phyloP scores from a whole-genome alignment of 2,888 invertebrate genomes.

The Ditula angustiorana region DNA sequence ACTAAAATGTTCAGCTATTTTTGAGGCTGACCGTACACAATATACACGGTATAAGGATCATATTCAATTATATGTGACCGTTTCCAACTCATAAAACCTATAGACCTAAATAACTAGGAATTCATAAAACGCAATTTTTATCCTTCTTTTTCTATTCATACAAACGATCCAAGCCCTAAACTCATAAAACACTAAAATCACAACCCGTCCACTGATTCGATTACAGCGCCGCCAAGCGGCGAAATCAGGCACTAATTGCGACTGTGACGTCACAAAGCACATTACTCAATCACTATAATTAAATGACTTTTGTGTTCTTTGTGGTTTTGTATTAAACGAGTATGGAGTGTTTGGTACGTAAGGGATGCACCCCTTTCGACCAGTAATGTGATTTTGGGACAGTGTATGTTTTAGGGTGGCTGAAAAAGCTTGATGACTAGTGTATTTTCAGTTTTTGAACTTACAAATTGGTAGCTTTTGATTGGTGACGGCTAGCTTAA shows the following conservation, averaged over 20 bases:
- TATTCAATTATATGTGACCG: too few relatives aligned
- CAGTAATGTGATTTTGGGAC: constrained; percentile 32
- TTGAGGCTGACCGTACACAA: too few relatives aligned
- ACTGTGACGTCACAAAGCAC: constrained; percentile 68
- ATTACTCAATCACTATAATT: constrained; percentile 72
- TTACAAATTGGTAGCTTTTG: too few relatives aligned
- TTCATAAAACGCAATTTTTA: too few relatives aligned
- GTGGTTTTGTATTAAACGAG: constrained; percentile 52
- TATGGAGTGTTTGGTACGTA: constrained; percentile 41
- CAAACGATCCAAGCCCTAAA: neutral
- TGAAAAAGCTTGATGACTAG: too few relatives aligned
- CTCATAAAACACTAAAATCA: constrained; percentile 34
- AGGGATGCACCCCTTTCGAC: constrained; percentile 38
- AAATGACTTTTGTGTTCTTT: constrained; percentile 71
- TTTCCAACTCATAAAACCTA: too few relatives aligned
- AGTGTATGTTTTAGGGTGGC: neutral
- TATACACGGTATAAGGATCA: too few relatives aligned
- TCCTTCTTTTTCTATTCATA: neutral
- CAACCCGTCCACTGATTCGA: constrained; percentile 23
- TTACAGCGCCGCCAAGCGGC: constrained; percentile 42
- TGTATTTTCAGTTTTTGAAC: too few relatives aligned
- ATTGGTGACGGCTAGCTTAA: too few relatives aligned
- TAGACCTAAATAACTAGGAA: too few relatives aligned
- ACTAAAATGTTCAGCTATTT: too few relatives aligned
- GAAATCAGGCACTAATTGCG: constrained; percentile 60